phyloP scores from a whole-genome alignment of 2,797 vertebrate genomes.

The Pseudomugil tenellus region DNA sequence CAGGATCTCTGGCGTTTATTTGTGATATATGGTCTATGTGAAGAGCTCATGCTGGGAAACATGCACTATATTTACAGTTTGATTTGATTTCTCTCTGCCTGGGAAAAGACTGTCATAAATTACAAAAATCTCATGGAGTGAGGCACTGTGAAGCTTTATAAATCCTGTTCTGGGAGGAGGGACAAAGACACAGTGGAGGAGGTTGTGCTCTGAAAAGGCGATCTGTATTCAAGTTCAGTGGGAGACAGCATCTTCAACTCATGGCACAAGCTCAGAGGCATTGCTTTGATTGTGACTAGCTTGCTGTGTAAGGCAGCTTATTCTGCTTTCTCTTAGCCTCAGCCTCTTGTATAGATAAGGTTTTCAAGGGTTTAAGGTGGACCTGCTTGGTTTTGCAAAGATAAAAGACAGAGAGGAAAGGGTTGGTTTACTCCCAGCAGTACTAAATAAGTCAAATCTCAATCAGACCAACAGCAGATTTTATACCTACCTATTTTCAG shows the following conservation, averaged over 20 bases:
- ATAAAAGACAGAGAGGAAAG: neutral
- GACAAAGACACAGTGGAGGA: constrained; percentile 61
- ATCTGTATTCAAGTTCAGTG: constrained; percentile 67
- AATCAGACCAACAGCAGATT: constrained; percentile 54
- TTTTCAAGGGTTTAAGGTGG: constrained; percentile 27
- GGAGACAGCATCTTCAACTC: constrained; percentile 64
- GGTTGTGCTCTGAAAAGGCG: constrained; percentile 59
- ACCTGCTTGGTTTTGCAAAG: constrained; percentile 20
- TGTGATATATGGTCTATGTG: constrained; percentile 57
- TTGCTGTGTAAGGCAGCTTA: constrained; percentile 48
- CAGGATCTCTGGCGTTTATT: constrained; percentile 66
- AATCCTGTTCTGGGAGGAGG: constrained; percentile 58
- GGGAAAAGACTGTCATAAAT: constrained; percentile 75
- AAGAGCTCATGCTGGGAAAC: constrained; percentile 68
- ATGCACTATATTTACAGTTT: constrained; percentile 75
- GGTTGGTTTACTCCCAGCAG: constrained; percentile 30
- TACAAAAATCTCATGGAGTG: constrained; percentile 65
- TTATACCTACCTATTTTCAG: constrained; percentile 47
- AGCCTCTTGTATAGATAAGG: constrained; percentile 23
- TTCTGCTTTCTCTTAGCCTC: constrained; percentile 38
- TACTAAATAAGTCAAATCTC: constrained; percentile 32
- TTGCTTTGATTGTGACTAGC: constrained; percentile 53
- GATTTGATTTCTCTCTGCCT: constrained; percentile 76
- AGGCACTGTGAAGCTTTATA: constrained; percentile 62
- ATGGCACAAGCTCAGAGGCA: constrained; percentile 67